Conservation (phyloP, 2,113 vertebrate species). For the Natator depressus region DNA sequence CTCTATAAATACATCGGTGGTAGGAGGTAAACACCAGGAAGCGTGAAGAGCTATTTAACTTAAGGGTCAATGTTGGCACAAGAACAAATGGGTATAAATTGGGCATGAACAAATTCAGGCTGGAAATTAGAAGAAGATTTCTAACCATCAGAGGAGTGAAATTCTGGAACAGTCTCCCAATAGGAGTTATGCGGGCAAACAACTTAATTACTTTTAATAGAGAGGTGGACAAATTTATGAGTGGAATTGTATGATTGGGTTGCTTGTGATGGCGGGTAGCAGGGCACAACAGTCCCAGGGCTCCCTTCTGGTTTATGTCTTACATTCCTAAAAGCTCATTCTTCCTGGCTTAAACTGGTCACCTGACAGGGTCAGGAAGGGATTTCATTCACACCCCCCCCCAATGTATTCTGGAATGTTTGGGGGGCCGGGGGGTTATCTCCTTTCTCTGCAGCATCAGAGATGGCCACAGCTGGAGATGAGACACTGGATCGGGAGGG, state of each 20-base stretch:
- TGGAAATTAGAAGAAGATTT: not conserved
- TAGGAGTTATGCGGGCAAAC: not conserved
- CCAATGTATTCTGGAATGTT: not conserved
- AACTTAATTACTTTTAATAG: not conserved
- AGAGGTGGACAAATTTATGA: not conserved
- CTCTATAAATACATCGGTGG: not conserved
- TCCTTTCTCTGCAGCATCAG: not conserved
- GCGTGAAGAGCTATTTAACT: not conserved
- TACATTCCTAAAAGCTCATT: not conserved
- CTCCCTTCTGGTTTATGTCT: not conserved
- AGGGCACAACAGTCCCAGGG: not conserved
- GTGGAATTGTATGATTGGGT: not conserved
- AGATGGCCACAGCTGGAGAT: not conserved
- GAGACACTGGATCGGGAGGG: not conserved
- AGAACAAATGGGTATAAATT: not conserved
- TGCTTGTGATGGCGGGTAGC: not conserved
- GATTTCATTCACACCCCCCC: not conserved
- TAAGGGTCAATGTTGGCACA: not conserved
- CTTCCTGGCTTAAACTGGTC: not conserved
- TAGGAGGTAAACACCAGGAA: not conserved
- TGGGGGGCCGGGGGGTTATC: too few species aligned
- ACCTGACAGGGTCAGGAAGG: not conserved
- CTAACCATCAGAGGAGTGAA: not conserved
- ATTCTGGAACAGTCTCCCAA: not conserved
- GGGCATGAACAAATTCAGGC: not conserved